Conservation (phyloP, 2,113 vertebrate species). For the Catharus bicknelli region DNA sequence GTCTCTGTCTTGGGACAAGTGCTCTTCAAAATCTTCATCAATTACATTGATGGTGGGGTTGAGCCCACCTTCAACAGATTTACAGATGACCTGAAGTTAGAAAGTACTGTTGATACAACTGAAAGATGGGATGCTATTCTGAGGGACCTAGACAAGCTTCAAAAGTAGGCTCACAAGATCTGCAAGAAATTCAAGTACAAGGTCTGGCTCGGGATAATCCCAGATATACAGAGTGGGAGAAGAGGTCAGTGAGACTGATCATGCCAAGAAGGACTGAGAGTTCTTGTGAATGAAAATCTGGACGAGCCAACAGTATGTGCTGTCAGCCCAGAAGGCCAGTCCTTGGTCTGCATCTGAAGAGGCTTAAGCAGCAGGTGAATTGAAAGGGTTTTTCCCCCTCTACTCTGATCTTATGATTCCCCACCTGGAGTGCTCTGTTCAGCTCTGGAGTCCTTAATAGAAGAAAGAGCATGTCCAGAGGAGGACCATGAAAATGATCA, state of each 20-base stretch:
- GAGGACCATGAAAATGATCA: neutral
- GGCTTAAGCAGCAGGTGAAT: neutral
- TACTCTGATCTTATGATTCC: neutral
- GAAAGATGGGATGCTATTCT: neutral
- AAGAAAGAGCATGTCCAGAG: neutral
- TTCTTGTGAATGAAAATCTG: neutral
- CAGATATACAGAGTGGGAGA: neutral
- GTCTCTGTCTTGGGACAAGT: too few relatives aligned
- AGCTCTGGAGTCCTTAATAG: neutral
- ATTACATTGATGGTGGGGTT: neutral
- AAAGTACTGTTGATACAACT: neutral
- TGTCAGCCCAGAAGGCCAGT: neutral
- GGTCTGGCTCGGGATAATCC: neutral
- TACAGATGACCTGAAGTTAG: neutral
- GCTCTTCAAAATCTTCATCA: neutral
- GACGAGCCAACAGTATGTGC: neutral
- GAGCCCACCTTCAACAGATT: neutral
- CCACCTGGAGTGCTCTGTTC: neutral
- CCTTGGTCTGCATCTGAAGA: neutral
- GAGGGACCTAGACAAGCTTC: neutral
- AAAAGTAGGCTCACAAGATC: neutral
- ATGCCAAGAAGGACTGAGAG: neutral
- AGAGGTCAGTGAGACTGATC: neutral
- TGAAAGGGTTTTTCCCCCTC: neutral
- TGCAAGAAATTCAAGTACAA: rapidly evolving